Conservation (phyloP, 2,797 vertebrate species). For the Dryobates pubescens region DNA sequence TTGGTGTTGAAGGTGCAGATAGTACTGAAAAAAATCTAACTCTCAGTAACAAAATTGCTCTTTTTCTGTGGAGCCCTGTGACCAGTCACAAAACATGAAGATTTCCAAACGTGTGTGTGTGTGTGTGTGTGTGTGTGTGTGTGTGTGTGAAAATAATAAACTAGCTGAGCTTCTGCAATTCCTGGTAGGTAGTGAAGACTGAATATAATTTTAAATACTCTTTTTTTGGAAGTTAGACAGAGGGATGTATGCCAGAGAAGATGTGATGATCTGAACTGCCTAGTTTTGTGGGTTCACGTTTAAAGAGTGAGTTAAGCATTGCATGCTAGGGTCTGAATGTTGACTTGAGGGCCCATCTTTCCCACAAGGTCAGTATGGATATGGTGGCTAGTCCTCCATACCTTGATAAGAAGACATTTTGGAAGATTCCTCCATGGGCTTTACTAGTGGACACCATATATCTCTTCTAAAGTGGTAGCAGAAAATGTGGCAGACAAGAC, state of each 20-base stretch:
- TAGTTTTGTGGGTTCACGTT: accelerated
- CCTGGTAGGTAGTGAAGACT: background rate
- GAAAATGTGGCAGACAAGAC: background rate
- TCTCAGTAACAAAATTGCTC: background rate
- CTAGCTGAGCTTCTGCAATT: background rate
- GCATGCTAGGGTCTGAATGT: background rate
- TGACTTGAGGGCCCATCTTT: background rate
- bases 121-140: accelerated
- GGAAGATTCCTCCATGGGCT: background rate
- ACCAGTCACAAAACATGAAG: background rate
- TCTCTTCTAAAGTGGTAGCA: background rate
- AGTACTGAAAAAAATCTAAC: background rate
- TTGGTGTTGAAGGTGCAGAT: background rate
- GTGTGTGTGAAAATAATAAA: accelerated
- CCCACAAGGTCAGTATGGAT: background rate
- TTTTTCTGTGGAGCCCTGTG: background rate
- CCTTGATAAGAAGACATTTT: background rate
- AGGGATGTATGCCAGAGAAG: background rate
- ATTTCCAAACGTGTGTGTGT: background rate
- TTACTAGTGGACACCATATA: background rate
- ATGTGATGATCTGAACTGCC: background rate
- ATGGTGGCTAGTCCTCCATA: background rate
- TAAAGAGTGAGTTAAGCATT: background rate
- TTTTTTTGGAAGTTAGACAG: background rate
- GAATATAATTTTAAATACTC: background rate